These are phyloP conservation scores for Plemyria rubiginata DNA, from an alignment of 2,888 invertebrate species.

Conservation along the genomic window DNA sequence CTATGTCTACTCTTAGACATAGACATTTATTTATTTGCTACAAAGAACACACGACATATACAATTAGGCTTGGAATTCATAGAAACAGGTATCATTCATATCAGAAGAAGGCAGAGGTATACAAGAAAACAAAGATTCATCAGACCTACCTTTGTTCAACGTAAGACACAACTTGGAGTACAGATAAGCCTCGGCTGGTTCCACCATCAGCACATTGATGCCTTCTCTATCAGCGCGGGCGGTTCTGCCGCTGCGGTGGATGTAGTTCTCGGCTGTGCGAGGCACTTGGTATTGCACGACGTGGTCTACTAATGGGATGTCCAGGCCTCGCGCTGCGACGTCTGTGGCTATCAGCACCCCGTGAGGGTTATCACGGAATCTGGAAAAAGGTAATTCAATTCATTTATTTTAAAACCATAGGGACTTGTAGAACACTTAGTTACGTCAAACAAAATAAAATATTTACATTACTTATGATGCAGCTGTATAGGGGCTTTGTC, in stretches of 20 bases:
- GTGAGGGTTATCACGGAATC: slow-evolving; percentile 88
- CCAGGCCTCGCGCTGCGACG: slow-evolving; percentile 98
- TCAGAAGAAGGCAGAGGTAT: too few species aligned
- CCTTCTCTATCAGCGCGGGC: slow-evolving; percentile 96
- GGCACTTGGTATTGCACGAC: slow-evolving; percentile 99
- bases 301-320: slow-evolving; percentile 96
- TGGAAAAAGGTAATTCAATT: slow-evolving; percentile 47
- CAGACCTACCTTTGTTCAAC: slow-evolving; percentile 86
- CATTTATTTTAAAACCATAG: too few species aligned
- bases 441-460: too few species aligned
- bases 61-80: too few species aligned
- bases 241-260: slow-evolving; percentile 98
- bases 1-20: too few species aligned
- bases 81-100: too few species aligned
- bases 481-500: too few species aligned
- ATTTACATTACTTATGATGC: too few species aligned
- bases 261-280: slow-evolving; percentile 97
- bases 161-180: slow-evolving; percentile 93
- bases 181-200: slow-evolving; percentile 92
- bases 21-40: too few species aligned
- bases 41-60: too few species aligned
- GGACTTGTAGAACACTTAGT: too few species aligned
- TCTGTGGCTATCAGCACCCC: slow-evolving; percentile 96
- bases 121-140: too few species aligned
- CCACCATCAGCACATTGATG: slow-evolving; percentile 95